These are phyloP conservation scores for Invenusta paracnida DNA, from an alignment of 2,888 invertebrate species.

Conservation along the genomic window DNA sequence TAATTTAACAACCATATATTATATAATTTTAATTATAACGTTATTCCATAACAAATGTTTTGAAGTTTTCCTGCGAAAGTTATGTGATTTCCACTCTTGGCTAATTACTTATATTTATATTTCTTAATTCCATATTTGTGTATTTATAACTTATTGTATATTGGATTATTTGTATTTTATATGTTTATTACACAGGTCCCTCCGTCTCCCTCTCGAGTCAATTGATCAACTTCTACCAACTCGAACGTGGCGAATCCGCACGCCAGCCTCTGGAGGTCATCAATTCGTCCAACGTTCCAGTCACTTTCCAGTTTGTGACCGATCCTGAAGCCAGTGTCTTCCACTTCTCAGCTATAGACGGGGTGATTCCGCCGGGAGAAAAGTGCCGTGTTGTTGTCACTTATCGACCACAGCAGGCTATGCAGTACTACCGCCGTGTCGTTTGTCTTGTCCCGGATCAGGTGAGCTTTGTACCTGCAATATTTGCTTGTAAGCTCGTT, in stretches of 20 bases:
- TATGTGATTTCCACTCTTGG: too few species aligned
- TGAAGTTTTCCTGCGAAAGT: too few species aligned
- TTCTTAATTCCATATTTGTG: too few species aligned
- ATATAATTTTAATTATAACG: too few species aligned
- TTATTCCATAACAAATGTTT: too few species aligned
- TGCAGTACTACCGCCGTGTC: conserved; percentile 56
- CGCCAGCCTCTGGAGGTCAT: conserved; percentile 53
- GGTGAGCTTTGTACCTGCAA: too few species aligned
- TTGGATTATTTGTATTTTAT: neutral
- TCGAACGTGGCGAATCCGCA: conserved; percentile 51
- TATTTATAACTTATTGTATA: too few species aligned
- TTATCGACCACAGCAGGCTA: conserved; percentile 55
- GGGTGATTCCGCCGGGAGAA: conserved; percentile 51
- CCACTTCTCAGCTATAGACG: conserved; percentile 51
- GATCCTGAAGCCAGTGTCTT: conserved; percentile 58
- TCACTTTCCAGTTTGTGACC: conserved; percentile 54
- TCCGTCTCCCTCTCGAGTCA: conserved; percentile 51
- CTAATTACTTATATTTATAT: too few species aligned
- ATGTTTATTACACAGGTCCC: conserved; percentile 51
- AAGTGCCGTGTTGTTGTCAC: conserved; percentile 51
- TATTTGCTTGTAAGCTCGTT: too few species aligned
- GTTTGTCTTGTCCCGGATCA: conserved; percentile 58
- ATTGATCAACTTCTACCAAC: conserved; percentile 54
- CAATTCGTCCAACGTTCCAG: conserved; percentile 53
- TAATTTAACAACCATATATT: too few species aligned